Base-by-base conservation (phyloP, 2,888 invertebrate species). In the Sturmia bella region DNA sequence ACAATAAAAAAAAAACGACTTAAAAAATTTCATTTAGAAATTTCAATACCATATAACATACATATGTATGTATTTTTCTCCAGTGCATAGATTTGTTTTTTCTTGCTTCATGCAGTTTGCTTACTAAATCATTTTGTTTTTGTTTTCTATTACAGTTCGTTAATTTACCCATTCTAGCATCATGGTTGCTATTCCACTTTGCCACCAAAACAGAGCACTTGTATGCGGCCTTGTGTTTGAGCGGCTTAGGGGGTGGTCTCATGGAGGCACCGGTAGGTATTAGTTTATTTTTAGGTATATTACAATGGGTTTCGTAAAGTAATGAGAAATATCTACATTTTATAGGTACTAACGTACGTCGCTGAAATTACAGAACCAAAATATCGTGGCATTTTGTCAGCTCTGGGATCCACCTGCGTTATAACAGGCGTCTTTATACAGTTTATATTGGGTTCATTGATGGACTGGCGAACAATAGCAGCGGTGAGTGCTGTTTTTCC, bases 291-390 rank as follows among this genome's bases (percentile, higher is more conserved):
- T 32, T 27, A 27, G 5, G 5, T 32, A 3, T 3, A 32, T 32
- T 7, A 6, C 7, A 32, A 3, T 32, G 6, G 32, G 32, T 7
- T 32, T 7, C 32, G 9, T 1, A 7, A 32, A 32, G 9, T 7
- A 32, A 32, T 9, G 32, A 32, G 9, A 32, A 21, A 32, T 11
- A 56, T 32, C 9, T 45, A 15, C 15, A 15, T 17, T 7, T 15
- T 17, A 19, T 86, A 95, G 95, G 94, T 96, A 37, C 90, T 96
- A 85, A 96, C 96, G 0, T 96, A 96, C 88, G 96, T 96, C 13
- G 96, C 96, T 5, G 96, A 96, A 91, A 94, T 96, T 63, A 95
- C 96, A 0, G 94, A 96, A 88, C 96, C 96, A 0, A 94, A 95
- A 86, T 92, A 96, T 43, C 93, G 96, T 37, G 96, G 96, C 1